phyloP scores from a whole-genome alignment of 2,113 vertebrate genomes.

The Rallus limicola region DNA sequence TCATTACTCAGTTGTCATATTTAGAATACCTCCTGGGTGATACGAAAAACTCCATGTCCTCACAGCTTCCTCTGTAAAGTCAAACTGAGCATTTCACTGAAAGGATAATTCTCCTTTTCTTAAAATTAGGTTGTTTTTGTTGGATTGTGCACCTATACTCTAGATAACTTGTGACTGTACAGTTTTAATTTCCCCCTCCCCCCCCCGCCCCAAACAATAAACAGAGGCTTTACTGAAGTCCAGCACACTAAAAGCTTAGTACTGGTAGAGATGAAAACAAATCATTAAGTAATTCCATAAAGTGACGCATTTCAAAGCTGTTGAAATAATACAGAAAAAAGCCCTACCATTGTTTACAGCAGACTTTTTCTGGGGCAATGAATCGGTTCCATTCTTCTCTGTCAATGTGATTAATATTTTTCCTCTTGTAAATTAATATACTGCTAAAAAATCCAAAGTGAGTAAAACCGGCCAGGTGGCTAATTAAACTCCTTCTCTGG shows the following conservation, averaged over 20 bases:
- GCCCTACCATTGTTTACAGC: background rate
- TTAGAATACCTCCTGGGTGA: background rate
- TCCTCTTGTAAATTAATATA: background rate
- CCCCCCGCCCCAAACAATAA: background rate
- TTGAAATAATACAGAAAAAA: background rate
- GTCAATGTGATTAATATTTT: background rate
- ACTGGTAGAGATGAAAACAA: background rate
- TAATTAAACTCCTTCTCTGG: background rate
- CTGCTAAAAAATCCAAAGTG: background rate
- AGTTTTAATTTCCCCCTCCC: background rate
- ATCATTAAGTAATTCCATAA: background rate
- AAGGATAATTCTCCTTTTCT: background rate
- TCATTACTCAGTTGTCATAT: background rate
- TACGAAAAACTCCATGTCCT: background rate
- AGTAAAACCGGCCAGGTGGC: background rate
- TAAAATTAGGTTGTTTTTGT: background rate
- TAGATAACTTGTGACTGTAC: background rate
- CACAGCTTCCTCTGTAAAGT: background rate
- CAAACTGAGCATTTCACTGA: background rate
- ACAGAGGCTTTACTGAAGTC: background rate
- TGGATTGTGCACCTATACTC: background rate
- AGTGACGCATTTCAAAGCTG: background rate
- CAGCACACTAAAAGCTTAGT: background rate
- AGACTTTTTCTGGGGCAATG: background rate
- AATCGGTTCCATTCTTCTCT: background rate